Evolutionary conservation across 2,888 invertebrate genomes (phyloP).

Genomic region (Protula sp.): DNA sequence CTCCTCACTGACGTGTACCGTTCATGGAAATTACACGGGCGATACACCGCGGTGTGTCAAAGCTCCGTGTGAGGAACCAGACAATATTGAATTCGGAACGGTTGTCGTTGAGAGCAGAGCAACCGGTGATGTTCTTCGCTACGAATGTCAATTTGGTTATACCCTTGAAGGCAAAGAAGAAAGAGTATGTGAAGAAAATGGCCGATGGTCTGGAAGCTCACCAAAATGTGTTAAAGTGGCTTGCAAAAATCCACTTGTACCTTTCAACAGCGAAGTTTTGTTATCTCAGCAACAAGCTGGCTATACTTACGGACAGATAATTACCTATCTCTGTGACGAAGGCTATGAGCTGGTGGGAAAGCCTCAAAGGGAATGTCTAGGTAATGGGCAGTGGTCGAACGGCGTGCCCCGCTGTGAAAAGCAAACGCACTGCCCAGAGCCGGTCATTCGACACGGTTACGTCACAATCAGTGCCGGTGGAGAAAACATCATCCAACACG

Average conservation of each 20-base stretch:
- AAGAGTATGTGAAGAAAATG: background rate
- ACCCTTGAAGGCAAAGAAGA: background rate
- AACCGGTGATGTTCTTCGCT: background rate
- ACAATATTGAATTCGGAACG: background rate
- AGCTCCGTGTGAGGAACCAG: background rate
- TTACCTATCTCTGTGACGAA: constrained; percentile 23
- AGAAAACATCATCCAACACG: constrained; percentile 6
- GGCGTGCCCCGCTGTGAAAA: constrained; percentile 36
- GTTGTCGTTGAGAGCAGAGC: background rate
- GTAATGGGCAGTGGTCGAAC: constrained; percentile 39
- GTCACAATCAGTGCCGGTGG: constrained; percentile 6
- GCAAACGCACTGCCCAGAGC: constrained; percentile 21
- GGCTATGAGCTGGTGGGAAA: constrained; percentile 42
- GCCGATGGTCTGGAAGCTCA: background rate
- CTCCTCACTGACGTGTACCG: background rate
- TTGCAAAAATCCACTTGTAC: background rate
- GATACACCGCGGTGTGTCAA: background rate
- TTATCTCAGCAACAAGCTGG: background rate
- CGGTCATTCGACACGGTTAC: constrained; percentile 1
- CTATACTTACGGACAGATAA: background rate
- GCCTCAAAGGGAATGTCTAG: constrained; percentile 30
- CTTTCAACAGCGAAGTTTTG: background rate
- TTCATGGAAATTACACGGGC: background rate
- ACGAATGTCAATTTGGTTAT: background rate
- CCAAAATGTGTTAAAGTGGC: background rate